Evolutionary conservation across 2,888 invertebrate genomes (phyloP).

Genomic region (Drosophila infuscata): DNA sequence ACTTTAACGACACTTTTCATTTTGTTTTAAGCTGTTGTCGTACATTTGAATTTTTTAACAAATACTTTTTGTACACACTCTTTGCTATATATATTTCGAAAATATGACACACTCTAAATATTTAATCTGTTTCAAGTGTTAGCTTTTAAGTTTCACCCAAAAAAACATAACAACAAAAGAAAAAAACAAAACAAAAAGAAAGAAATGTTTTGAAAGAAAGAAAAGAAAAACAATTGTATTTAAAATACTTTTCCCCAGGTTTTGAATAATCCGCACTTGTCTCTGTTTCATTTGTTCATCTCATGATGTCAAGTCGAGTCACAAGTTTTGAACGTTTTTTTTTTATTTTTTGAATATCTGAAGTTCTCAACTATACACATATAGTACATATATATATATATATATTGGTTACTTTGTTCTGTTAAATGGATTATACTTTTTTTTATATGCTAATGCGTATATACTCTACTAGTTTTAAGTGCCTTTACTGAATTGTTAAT

Average conservation of each 20-base stretch:
- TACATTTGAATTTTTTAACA: slow-evolving; percentile 36
- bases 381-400: slow-evolving; percentile 32
- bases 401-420: slow-evolving; percentile 69
- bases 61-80: slow-evolving; percentile 49
- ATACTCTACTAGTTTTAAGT: slow-evolving; percentile 43
- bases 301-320: slow-evolving; percentile 70
- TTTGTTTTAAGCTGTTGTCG: slow-evolving; percentile 53
- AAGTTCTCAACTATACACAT: slow-evolving; percentile 45
- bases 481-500: slow-evolving; percentile 54
- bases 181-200: neutral
- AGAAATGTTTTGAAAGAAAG: slow-evolving; percentile 1
- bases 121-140: slow-evolving; percentile 58
- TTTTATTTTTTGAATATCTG: slow-evolving; percentile 38
- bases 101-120: slow-evolving; percentile 45
- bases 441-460: slow-evolving; percentile 55
- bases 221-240: slow-evolving; percentile 14
- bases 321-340: slow-evolving; percentile 61
- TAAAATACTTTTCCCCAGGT: neutral
- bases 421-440: slow-evolving; percentile 71
- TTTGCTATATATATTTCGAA: slow-evolving; percentile 32
- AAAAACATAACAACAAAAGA: slow-evolving; percentile 9
- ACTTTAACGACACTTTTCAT: slow-evolving; percentile 41
- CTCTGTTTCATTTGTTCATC: slow-evolving; percentile 77
- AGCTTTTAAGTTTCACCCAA: slow-evolving; percentile 55
- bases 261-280: slow-evolving; percentile 50